Conservation (phyloP, 2,797 vertebrate species). For the Lycodopsis pacificus region DNA sequence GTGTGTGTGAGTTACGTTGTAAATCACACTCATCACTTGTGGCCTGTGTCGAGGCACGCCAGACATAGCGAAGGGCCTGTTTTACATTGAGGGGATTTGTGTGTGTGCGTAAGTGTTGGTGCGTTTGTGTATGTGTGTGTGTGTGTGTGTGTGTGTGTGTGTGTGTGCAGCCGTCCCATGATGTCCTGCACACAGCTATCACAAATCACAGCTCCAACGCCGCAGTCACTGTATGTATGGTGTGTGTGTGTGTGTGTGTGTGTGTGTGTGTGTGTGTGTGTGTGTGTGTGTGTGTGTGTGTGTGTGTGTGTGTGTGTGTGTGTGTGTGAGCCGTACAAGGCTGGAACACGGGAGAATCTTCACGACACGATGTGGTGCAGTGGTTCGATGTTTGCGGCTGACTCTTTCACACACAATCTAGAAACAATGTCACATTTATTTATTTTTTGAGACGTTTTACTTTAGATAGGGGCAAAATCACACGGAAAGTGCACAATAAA, state of each 20-base stretch:
- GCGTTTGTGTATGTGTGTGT: not conserved
- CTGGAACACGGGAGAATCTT: constrained; percentile 25
- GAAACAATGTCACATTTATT: no score
- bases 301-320: not conserved
- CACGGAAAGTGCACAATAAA: no score
- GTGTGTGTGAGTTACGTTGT: constrained; percentile 64
- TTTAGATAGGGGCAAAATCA: no score
- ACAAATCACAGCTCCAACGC: constrained; percentile 61
- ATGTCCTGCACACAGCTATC: constrained; percentile 69
- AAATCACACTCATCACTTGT: constrained; percentile 76
- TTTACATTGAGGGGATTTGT: constrained; percentile 62
- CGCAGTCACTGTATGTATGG: constrained; percentile 29
- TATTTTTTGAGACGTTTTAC: no score
- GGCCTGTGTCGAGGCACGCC: constrained; percentile 77
- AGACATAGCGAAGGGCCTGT: constrained; percentile 75
- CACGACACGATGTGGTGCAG: constrained; percentile 12
- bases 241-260: constrained; percentile 19
- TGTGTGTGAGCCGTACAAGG: not conserved
- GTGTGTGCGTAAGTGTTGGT: not conserved
- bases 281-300: not conserved
- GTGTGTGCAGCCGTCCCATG: constrained; percentile 60
- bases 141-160: constrained; percentile 17
- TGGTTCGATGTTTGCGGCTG: not conserved
- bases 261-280: not conserved
- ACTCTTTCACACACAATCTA: constrained; percentile 10